Base-by-base conservation (phyloP, 1,140 invertebrate species). In the Helicoverpa zea region DNA sequence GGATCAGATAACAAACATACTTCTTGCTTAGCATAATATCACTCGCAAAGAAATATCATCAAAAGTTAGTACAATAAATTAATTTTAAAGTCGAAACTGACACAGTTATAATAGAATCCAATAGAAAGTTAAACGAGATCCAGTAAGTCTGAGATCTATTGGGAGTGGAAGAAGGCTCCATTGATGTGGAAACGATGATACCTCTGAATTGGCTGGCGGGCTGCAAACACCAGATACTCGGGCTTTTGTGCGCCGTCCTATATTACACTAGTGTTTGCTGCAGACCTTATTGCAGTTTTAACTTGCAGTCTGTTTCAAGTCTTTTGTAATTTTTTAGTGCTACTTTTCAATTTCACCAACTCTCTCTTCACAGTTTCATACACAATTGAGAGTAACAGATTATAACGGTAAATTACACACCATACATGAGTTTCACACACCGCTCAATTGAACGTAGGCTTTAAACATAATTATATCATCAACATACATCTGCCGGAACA, bases 181-280 rank as follows among this genome's bases (percentile, higher is more conserved):
- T 72, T 72, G 68, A 72, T 72, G 68, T 72, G 68, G 68, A 72
- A 72, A 72, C 68, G 68, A 72, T 72, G 68, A 72, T 72, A 72
- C 68, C 68, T 72, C 23, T 51, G 68, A 52, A 72, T 72, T 52
- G 68, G 49, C 68, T 72, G 63, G 68, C 68, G 68, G 49, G 49
- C 68, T 72, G 68, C 68, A 72, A 72, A 72, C 68, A 72, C 68
- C 49, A 72, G 68, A 72, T 72, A 72, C 68, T 72, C 49, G 23
- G 49, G 18, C 49, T 43, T 72, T 72, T 72, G 68, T 72, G 49
- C 49, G 4, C 49, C 49, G 5, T 2, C 13, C 13, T 52, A 52
- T 72, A 72, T 72, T 54, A 72, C 68, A 30, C 68, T 54, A 54
- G 68, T 72, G 30, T 72, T 54, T 72, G 52, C 49, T 72, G 10